A percentile compares a stretch with the other conserved stretches of the same genome.
phyloP scores from a whole-genome alignment of 2,113 vertebrate genomes.

The Psettodes erumei region DNA sequence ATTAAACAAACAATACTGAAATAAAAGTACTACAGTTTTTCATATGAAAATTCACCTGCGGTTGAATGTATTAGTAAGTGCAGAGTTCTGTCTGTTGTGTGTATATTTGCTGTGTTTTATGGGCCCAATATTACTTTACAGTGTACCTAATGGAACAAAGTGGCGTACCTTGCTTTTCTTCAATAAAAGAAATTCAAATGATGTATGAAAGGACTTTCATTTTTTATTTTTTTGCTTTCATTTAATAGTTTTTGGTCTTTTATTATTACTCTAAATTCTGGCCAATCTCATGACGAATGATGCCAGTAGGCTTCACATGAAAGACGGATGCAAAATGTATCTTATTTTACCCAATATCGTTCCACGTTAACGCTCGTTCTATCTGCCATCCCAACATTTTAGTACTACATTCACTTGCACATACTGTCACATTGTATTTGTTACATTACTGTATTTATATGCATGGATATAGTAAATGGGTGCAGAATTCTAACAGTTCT shows the following conservation, averaged over 20 bases:
- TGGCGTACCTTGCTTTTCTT: conserved; percentile 38
- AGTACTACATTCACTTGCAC: not conserved
- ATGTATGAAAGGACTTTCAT: not conserved
- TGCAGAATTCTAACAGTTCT: no score
- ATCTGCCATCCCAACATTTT: not conserved
- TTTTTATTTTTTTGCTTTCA: no score
- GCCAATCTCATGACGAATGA: not conserved
- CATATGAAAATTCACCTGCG: not conserved
- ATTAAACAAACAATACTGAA: not conserved
- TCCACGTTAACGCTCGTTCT: not conserved
- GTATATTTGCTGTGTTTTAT: conserved; percentile 62
- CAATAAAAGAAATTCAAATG: conserved; percentile 53
- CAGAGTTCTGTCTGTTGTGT: conserved; percentile 44
- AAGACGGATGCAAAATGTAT: not conserved
- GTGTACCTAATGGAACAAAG: conserved; percentile 46
- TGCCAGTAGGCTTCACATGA: not conserved
- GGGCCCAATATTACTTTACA: conserved; percentile 68
- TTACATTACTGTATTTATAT: not conserved
- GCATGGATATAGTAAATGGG: no score
- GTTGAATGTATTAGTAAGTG: conserved; percentile 16
- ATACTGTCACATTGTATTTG: not conserved
- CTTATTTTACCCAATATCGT: not conserved
- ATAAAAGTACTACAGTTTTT: not conserved
- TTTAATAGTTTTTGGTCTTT: conserved; percentile 8
- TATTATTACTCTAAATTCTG: not conserved